Percentiles rank a stretch among this genome's conserved stretches.
phyloP scores from a whole-genome alignment of 1,140 invertebrate genomes.

The Drosophila nasuta region DNA sequence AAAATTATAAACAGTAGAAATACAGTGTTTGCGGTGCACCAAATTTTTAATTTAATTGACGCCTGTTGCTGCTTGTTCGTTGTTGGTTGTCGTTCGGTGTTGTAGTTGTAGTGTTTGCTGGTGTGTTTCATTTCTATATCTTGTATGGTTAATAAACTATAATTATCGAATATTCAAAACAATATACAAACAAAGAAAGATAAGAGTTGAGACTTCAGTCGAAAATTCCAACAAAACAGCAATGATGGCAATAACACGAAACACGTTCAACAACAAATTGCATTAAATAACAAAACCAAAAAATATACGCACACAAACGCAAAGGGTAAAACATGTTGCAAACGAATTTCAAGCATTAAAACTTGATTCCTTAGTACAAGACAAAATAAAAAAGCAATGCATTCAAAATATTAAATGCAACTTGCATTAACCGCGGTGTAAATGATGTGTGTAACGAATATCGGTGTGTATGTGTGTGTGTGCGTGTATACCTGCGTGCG shows the following conservation, averaged over 20 bases:
- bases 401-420: constrained; percentile 14
- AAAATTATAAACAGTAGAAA: too few species aligned
- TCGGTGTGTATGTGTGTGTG: constrained; percentile 25
- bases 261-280: constrained; percentile 66
- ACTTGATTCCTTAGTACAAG: background rate
- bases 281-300: constrained; percentile 35
- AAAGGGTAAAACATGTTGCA: constrained; percentile 35
- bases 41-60: constrained; percentile 72
- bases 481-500: constrained; percentile 36
- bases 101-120: constrained; percentile 27
- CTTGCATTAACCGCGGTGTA: constrained; percentile 5
- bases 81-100: constrained; percentile 31
- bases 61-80: constrained; percentile 34
- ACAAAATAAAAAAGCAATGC: constrained; percentile 10
- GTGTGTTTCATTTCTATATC: constrained; percentile 47
- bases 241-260: constrained; percentile 29
- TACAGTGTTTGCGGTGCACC: constrained; percentile 47
- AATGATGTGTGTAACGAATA: constrained; percentile 7
- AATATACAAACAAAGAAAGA: constrained; percentile 31
- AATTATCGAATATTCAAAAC: constrained; percentile 54
- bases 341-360: constrained; percentile 11
- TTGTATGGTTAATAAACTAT: constrained; percentile 61
- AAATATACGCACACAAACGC: background rate
- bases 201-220: constrained; percentile 29
- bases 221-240: constrained; percentile 21